phyloP scores from a whole-genome alignment of 2,888 invertebrate species.

The Drosophila leonis region DNA sequence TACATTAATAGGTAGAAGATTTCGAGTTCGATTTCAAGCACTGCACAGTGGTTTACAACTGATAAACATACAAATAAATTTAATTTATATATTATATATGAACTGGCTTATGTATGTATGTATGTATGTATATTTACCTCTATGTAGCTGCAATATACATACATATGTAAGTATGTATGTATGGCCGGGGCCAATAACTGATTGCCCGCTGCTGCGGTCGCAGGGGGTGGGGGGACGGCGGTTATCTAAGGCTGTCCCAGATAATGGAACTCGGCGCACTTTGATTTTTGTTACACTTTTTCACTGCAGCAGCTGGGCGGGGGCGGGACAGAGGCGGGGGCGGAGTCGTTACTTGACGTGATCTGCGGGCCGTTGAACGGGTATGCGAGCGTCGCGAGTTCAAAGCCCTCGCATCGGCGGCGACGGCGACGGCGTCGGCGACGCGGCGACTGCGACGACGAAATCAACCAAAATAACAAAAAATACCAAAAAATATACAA shows the following conservation, averaged over 20 bases:
- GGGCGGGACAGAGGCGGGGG: not conserved
- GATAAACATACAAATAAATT: not conserved
- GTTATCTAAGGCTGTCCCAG: conserved; percentile 6
- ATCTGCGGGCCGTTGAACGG: conserved; percentile 39
- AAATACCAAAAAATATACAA: conserved; percentile 9
- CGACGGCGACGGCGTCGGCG: conserved; percentile 14
- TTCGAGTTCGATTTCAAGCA: not conserved
- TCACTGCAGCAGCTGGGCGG: not conserved
- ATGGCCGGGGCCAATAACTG: conserved; percentile 63
- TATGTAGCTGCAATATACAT: not conserved
- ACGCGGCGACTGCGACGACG: conserved; percentile 13
- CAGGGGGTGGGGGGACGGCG: conserved; percentile 14
- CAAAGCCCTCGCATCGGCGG: conserved; percentile 54
- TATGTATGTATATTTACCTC: not conserved
- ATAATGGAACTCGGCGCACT: conserved; percentile 30
- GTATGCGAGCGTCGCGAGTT: conserved; percentile 48
- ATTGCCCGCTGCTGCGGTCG: conserved; percentile 36
- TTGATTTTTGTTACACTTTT: conserved; percentile 14
- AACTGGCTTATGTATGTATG: not conserved
- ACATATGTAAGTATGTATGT: not conserved
- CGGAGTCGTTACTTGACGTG: conserved; percentile 7
- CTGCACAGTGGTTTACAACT: not conserved
- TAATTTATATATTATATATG: not conserved
- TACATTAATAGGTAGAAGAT: too few relatives aligned
- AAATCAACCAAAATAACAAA: conserved; percentile 22